Conservation (phyloP, 2,797 vertebrate genomes). For the Myotis planiceps region DNA sequence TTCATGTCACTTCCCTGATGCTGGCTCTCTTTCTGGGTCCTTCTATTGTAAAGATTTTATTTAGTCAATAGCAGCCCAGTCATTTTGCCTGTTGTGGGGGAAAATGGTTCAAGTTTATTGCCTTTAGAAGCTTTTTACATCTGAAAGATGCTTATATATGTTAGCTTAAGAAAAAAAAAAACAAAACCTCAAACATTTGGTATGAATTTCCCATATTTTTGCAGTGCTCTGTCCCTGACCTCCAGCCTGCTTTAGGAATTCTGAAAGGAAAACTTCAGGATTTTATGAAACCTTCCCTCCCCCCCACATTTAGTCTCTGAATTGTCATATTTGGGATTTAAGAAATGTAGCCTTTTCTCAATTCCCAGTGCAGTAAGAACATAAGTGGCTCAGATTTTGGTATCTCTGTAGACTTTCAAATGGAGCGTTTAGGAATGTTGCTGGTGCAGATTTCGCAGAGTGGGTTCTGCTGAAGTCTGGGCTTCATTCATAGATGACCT, state of each 20-base stretch:
- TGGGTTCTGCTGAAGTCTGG: neutral
- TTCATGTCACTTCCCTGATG: neutral
- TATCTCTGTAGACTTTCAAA: neutral
- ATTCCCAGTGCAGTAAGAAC: neutral
- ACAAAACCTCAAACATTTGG: neutral
- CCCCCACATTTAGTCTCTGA: neutral
- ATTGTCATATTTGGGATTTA: conserved; percentile 4
- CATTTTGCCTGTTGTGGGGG: neutral
- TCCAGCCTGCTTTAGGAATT: neutral
- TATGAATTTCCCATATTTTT: neutral
- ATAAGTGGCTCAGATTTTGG: neutral
- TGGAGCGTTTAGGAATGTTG: neutral
- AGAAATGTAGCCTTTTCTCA: neutral
- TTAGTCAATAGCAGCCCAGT: neutral
- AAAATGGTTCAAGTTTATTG: conserved; percentile 6
- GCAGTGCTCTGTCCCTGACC: neutral
- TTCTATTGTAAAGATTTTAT: neutral
- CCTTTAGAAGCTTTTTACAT: neutral
- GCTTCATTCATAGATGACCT: neutral
- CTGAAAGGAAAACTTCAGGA: neutral
- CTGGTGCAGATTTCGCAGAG: neutral
- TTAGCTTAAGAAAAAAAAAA: neutral
- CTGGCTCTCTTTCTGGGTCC: neutral
- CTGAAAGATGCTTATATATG: neutral
- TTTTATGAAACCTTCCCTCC: neutral